Evolutionary conservation across 92 coral and sea anemone genomes (phyloP).

Genomic region (Palythoa heliodiscus): DNA sequence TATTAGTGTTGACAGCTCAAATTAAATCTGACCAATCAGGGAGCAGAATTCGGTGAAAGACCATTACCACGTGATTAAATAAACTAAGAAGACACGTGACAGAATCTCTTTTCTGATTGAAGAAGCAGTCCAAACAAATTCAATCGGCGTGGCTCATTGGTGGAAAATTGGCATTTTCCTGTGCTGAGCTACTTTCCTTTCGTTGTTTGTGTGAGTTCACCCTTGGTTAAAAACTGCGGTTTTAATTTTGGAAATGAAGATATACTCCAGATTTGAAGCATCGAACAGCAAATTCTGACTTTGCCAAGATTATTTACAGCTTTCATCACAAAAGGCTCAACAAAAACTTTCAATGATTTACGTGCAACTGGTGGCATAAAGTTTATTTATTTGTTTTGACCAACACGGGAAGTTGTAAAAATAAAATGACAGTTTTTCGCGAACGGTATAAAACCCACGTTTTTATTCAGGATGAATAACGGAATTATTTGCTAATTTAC

Average conservation of each 20-base stretch:
- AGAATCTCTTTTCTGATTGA: conserved; percentile 53
- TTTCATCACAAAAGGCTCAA: conserved; percentile 3
- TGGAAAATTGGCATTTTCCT: conserved; percentile 51
- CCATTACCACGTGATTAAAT: conserved; percentile 69
- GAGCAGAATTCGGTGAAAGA: conserved; percentile 42
- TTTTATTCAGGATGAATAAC: neutral
- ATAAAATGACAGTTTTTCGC: neutral
- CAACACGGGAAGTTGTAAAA: conserved; percentile 34
- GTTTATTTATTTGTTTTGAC: neutral
- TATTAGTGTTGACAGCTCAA: conserved; percentile 96
- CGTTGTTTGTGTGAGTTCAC: conserved; percentile 63
- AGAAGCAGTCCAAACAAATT: conserved; percentile 54
- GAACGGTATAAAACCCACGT: neutral
- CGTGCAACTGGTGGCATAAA: neutral
- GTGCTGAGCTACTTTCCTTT: conserved; percentile 61
- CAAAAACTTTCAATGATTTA: neutral
- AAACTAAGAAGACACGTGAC: conserved; percentile 61
- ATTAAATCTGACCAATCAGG: conserved; percentile 75
- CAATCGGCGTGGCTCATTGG: conserved; percentile 55
- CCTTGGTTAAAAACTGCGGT: conserved; percentile 47
- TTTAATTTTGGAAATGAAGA: conserved; percentile 50
- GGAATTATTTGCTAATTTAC: neutral
- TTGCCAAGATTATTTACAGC: conserved; percentile 19
- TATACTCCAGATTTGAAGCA: conserved; percentile 20
- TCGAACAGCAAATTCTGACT: conserved; percentile 30